Conservation (phyloP, 2,113 vertebrate species). For the Hippoglossus stenolepis region DNA sequence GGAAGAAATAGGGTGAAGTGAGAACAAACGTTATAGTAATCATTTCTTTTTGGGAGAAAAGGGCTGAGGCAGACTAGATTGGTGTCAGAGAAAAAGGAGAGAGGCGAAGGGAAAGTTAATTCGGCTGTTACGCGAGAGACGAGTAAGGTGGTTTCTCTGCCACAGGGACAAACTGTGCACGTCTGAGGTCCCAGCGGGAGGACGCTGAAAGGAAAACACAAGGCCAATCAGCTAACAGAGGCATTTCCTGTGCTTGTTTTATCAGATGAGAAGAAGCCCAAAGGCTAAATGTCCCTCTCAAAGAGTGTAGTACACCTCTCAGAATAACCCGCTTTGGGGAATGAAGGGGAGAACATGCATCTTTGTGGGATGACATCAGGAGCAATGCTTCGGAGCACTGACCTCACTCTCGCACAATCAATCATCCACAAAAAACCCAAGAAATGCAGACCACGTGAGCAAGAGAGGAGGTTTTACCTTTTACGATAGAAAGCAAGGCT, state of each 20-base stretch:
- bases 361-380: slow-evolving; percentile 77
- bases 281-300: slow-evolving; percentile 64
- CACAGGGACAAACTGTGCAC: slow-evolving; percentile 60
- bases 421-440: slow-evolving; percentile 56
- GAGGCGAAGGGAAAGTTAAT: slow-evolving; percentile 39
- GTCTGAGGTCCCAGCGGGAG: slow-evolving; percentile 72
- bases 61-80: slow-evolving; percentile 20
- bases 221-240: slow-evolving; percentile 77
- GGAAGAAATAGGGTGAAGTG: slow-evolving; percentile 25
- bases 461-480: slow-evolving; percentile 60
- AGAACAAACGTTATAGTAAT: slow-evolving; percentile 43
- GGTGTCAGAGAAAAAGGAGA: slow-evolving; percentile 36
- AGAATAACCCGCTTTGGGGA: slow-evolving; percentile 53
- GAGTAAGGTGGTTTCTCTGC: slow-evolving; percentile 51
- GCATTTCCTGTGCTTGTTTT: slow-evolving; percentile 84
- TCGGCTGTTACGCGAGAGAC: slow-evolving; percentile 27
- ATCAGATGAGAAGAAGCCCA: slow-evolving; percentile 81
- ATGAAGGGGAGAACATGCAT: slow-evolving; percentile 64
- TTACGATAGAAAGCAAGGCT: slow-evolving; percentile 57
- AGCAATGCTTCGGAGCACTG: slow-evolving; percentile 60
- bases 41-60: slow-evolving; percentile 28
- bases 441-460: slow-evolving; percentile 51
- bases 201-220: slow-evolving; percentile 61
- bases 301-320: slow-evolving; percentile 54
- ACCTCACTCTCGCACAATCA: slow-evolving; percentile 74